phyloP scores from a whole-genome alignment of 1,140 invertebrate species.

The Cepaea nemoralis region DNA sequence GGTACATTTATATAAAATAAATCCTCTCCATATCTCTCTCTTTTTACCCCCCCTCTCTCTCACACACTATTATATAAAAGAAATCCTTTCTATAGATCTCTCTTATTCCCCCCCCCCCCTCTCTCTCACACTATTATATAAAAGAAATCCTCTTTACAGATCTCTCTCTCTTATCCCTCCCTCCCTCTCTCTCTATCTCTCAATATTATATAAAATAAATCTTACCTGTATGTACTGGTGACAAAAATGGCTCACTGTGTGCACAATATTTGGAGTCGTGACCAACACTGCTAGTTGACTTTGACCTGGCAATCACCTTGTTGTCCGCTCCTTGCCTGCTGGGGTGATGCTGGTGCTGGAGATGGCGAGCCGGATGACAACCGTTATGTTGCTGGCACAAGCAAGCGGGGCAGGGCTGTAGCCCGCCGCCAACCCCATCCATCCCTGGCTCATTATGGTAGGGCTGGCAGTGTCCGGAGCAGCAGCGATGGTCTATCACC shows the following conservation, averaged over 20 bases:
- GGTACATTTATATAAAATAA: too few species aligned
- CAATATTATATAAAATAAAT: too few species aligned
- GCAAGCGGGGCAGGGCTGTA: neutral
- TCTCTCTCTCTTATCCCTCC: too few species aligned
- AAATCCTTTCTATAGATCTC: too few species aligned
- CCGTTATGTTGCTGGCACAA: neutral
- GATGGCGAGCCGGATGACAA: neutral
- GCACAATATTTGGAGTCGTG: neutral
- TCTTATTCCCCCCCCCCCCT: too few species aligned
- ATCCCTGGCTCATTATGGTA: neutral
- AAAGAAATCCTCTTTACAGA: too few species aligned
- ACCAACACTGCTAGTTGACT: constrained; percentile 1
- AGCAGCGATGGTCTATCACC: constrained; percentile 11
- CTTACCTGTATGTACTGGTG: constrained; percentile 24
- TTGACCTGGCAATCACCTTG: constrained; percentile 3
- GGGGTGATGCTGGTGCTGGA: constrained; percentile 1
- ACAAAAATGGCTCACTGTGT: neutral
- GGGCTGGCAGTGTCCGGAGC: neutral
- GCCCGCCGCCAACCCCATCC: neutral
- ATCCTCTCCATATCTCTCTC: too few species aligned
- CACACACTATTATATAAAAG: too few species aligned
- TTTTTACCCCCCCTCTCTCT: too few species aligned
- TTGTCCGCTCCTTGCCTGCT: neutral
- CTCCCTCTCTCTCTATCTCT: too few species aligned
- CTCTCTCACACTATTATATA: too few species aligned